Conservation (phyloP, 37 sponge, comb jelly and placozoan species). For the Tethya wilhelma region DNA sequence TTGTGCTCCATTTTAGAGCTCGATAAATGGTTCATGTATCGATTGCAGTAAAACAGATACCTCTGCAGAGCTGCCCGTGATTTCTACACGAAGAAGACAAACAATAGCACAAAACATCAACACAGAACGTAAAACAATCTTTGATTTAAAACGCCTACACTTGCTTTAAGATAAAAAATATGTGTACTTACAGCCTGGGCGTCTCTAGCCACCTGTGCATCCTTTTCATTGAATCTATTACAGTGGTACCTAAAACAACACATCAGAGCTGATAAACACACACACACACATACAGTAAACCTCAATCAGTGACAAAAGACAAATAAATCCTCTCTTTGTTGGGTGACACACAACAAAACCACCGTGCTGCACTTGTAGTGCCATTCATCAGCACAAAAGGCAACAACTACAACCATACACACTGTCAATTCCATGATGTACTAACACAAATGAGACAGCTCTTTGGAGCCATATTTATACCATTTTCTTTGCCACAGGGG, state of each 20-base stretch:
- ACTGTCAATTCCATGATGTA: no score
- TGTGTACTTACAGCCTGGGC: slow-evolving; percentile 68
- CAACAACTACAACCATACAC: no score
- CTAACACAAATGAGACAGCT: no score
- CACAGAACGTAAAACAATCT: no score
- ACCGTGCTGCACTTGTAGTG: no score
- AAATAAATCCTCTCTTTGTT: no score
- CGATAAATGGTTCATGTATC: slow-evolving; percentile 87
- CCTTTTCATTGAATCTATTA: slow-evolving; percentile 83
- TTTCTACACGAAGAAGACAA: slow-evolving; percentile 4
- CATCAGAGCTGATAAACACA: background rate
- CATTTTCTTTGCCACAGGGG: no score
- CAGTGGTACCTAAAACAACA: slow-evolving; percentile 90
- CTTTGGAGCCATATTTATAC: no score
- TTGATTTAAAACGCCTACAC: no score
- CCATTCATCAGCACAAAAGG: no score
- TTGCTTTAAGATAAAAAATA: background rate
- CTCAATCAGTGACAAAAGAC: no score
- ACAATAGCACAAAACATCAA: background rate
- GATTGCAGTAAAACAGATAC: slow-evolving; percentile 90
- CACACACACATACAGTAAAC: background rate
- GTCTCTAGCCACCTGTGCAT: slow-evolving; percentile 76
- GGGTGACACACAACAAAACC: no score
- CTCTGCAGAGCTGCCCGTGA: slow-evolving; percentile 82
- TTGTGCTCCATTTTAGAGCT: slow-evolving; percentile 76